A percentile compares a stretch with the other conserved stretches of the same genome.
These are phyloP conservation scores for Trichoplusia ni DNA, from an alignment of 1,140 invertebrate species.

Conservation along the genomic window DNA sequence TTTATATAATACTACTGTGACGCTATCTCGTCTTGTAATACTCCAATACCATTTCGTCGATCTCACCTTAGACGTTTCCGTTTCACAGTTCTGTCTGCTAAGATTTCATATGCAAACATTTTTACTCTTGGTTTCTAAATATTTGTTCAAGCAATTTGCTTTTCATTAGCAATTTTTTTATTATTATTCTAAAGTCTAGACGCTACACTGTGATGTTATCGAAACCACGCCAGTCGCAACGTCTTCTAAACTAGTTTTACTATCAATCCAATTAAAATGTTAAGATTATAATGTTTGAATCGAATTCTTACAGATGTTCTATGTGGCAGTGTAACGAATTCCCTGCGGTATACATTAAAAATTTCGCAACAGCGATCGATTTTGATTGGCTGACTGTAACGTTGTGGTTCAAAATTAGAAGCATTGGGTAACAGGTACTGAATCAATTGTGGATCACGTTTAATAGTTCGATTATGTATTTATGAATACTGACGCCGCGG, in stretches of 20 bases:
- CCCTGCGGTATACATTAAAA: slow-evolving; percentile 20
- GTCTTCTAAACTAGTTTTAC: neutral
- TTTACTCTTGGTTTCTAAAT: no score
- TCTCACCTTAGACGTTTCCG: no score
- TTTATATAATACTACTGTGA: no score
- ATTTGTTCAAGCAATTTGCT: no score
- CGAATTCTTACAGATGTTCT: neutral
- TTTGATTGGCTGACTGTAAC: slow-evolving; percentile 34
- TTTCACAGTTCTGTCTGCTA: no score
- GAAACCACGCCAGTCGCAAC: neutral
- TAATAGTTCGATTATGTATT: slow-evolving; percentile 14
- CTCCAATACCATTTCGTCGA: no score
- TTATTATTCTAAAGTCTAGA: neutral
- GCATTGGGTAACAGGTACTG: slow-evolving; percentile 32
- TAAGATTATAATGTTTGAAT: neutral
- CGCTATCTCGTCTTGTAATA: no score
- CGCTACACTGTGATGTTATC: no score
- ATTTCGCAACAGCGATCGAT: slow-evolving; percentile 37
- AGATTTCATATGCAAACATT: no score
- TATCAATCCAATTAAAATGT: slow-evolving; percentile 4
- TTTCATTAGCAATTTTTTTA: no score
- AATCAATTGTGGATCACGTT: slow-evolving; percentile 25
- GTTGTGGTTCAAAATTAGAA: slow-evolving; percentile 33
- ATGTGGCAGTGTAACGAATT: slow-evolving; percentile 1
- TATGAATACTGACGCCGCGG: neutral